These are phyloP conservation scores for Eospalax fontanierii DNA, from an alignment of 2,797 vertebrate species.

Conservation along the genomic window DNA sequence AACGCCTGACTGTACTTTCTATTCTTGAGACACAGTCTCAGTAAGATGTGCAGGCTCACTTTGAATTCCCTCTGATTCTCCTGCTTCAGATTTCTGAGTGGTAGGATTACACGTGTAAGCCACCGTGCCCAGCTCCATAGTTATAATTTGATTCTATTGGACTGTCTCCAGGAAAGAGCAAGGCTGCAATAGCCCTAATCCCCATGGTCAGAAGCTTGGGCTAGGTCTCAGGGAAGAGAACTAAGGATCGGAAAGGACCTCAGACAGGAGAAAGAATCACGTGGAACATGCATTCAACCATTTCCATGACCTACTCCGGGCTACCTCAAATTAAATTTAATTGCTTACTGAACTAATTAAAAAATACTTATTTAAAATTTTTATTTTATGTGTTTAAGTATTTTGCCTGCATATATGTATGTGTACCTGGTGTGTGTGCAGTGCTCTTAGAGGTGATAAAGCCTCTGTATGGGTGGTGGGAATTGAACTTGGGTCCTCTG, in stretches of 20 bases:
- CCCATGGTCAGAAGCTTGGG: neutral
- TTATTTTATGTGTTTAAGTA: too few species aligned
- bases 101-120: neutral
- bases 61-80: neutral
- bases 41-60: too few species aligned
- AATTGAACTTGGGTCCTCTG: too few species aligned
- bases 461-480: too few species aligned
- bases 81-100: neutral
- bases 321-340: slow-evolving; percentile 44
- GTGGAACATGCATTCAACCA: neutral
- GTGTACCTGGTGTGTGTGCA: too few species aligned
- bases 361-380: neutral
- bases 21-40: too few species aligned
- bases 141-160: slow-evolving; percentile 24
- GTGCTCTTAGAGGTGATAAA: too few species aligned
- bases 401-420: too few species aligned
- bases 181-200: neutral
- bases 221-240: neutral
- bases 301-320: neutral
- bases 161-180: neutral
- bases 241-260: neutral
- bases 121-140: neutral
- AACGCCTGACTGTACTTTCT: too few species aligned
- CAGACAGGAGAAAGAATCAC: neutral
- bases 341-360: neutral